A percentile compares a stretch with the other conserved stretches of the same genome.
Conservation (phyloP, 2,797 vertebrate species). For the Cyclopterus lumpus region DNA sequence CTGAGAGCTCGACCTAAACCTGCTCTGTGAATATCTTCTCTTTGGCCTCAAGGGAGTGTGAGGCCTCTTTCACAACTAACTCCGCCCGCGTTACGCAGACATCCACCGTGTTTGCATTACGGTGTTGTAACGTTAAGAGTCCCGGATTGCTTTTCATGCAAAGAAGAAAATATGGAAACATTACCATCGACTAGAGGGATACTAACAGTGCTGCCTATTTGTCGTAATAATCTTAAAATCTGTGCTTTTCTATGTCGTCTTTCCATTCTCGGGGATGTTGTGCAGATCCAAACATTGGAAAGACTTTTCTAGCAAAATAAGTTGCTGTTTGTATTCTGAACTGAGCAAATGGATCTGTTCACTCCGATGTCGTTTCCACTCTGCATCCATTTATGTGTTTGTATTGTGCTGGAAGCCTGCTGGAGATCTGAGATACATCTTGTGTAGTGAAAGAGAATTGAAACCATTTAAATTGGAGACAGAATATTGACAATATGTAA, state of each 20-base stretch:
- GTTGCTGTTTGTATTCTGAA: conserved; percentile 23
- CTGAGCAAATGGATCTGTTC: conserved; percentile 13
- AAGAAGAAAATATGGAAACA: not conserved
- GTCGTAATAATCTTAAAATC: not conserved
- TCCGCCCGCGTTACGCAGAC: not conserved
- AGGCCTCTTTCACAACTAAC: not conserved
- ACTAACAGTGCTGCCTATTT: too few relatives aligned
- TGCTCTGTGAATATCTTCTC: not conserved
- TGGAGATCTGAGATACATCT: conserved; percentile 64
- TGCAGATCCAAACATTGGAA: not conserved
- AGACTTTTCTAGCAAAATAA: conserved; percentile 2
- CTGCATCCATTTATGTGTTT: conserved; percentile 45
- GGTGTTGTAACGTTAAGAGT: not conserved
- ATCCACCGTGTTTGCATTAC: not conserved
- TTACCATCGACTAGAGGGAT: too few relatives aligned
- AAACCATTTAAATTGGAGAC: conserved; percentile 75
- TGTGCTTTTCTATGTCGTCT: not conserved
- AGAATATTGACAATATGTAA: conserved; percentile 77
- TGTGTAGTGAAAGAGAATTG: conserved; percentile 63
- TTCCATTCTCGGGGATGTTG: not conserved
- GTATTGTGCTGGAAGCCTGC: conserved; percentile 36
- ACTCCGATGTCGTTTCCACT: not conserved
- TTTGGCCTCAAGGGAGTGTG: not conserved
- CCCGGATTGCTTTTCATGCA: not conserved
- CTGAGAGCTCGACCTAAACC: not conserved